Conservation (phyloP, 2,797 vertebrate species). For the Amblyraja radiata region DNA sequence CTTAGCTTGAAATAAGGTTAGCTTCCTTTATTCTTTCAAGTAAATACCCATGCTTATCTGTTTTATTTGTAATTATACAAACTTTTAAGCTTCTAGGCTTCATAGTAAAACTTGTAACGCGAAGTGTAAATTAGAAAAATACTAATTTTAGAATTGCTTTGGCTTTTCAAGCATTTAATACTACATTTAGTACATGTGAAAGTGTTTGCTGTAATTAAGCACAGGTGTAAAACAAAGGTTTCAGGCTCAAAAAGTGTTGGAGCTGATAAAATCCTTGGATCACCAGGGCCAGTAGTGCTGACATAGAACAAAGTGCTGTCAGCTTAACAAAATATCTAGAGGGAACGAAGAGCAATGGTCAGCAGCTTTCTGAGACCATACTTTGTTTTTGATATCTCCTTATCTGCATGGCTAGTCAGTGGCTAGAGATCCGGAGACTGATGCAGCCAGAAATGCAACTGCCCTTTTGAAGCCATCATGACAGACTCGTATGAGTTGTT, state of each 20-base stretch:
- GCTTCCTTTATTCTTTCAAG: constrained; percentile 52
- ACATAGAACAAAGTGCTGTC: constrained; percentile 57
- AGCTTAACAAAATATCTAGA: constrained; percentile 50
- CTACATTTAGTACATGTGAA: constrained; percentile 61
- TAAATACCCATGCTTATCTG: constrained; percentile 54
- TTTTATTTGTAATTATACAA: constrained; percentile 71
- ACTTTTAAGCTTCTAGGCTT: constrained; percentile 72
- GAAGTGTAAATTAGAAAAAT: constrained; percentile 63
- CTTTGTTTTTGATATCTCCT: constrained; percentile 51
- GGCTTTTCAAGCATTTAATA: constrained; percentile 65
- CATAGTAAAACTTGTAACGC: constrained; percentile 71
- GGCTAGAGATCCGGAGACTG: constrained; percentile 35
- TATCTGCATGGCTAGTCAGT: constrained; percentile 52
- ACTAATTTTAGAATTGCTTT: constrained; percentile 71
- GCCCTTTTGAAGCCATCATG: constrained; percentile 11
- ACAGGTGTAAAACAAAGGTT: constrained; percentile 60
- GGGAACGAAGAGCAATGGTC: constrained; percentile 61
- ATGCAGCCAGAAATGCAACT: not conserved
- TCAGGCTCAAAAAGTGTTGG: constrained; percentile 57
- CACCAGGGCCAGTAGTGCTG: constrained; percentile 60
- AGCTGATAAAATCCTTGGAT: constrained; percentile 48
- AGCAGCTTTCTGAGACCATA: constrained; percentile 50
- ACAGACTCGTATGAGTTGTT: not conserved
- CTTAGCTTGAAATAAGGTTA: constrained; percentile 54
- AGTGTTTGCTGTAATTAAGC: constrained; percentile 63